Percentiles rank a stretch among this genome's conserved stretches.
These are phyloP conservation scores for Nyctibius bracteatus DNA, from an alignment of 2,113 vertebrate genomes.

Conservation along the genomic window DNA sequence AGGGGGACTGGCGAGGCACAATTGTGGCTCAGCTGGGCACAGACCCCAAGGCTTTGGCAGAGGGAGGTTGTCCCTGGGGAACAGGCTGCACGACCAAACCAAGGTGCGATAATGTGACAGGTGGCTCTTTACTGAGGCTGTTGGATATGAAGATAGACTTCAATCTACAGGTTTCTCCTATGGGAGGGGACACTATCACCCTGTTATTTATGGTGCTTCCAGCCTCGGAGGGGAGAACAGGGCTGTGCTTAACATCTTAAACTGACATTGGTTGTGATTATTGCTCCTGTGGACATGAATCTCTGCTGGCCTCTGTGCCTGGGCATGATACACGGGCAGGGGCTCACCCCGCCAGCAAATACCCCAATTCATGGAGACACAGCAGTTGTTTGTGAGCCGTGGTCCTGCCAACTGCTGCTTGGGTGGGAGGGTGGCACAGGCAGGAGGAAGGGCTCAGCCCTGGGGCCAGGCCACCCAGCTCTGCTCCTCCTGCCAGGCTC, in stretches of 20 bases:
- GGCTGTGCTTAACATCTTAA: not conserved
- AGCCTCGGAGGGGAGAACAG: not conserved
- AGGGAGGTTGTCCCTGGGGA: not conserved
- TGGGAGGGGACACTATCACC: not conserved
- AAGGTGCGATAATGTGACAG: rapidly evolving
- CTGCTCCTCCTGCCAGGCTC: rapidly evolving
- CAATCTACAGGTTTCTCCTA: not conserved
- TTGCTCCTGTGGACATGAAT: not conserved
- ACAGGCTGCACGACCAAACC: not conserved
- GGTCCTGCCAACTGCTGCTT: not conserved
- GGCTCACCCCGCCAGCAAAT: not conserved
- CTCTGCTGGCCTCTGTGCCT: not conserved
- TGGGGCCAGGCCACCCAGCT: not conserved
- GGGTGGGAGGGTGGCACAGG: not conserved
- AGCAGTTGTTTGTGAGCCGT: rapidly evolving
- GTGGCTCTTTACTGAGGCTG: not conserved
- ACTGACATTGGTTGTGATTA: not conserved
- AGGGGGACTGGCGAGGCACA: not conserved
- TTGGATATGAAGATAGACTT: not conserved
- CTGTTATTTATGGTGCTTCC: not conserved
- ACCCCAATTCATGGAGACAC: not conserved
- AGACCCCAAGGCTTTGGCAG: not conserved
- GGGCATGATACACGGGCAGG: rapidly evolving
- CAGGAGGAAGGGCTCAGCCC: not conserved
- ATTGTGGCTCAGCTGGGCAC: not conserved